A percentile compares a stretch with the other conserved stretches of the same genome.
Conservation (phyloP, 2,888 invertebrate genomes). For the Polydrusus cervinus region DNA sequence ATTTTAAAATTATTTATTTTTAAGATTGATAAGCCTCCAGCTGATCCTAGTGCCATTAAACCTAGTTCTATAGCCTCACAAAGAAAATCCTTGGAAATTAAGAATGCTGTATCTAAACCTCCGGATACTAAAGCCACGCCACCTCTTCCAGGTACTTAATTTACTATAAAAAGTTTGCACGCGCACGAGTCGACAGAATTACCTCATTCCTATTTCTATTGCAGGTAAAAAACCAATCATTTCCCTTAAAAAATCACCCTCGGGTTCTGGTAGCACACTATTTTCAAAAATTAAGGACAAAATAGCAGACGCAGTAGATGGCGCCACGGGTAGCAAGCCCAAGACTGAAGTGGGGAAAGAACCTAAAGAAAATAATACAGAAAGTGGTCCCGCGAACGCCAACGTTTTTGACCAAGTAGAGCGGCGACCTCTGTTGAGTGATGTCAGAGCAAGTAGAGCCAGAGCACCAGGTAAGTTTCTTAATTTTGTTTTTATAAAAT, state of each 20-base stretch:
- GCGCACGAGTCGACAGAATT: too few species aligned
- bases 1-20: not conserved
- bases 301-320: conserved; percentile 71
- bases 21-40: conserved; percentile 33
- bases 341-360: conserved; percentile 61
- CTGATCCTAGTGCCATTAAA: conserved; percentile 58
- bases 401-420: conserved; percentile 80
- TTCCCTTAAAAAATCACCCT: conserved; percentile 79
- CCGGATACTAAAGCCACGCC: conserved; percentile 67
- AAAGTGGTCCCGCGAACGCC: conserved; percentile 60
- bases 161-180: too few species aligned
- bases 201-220: conserved; percentile 54
- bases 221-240: conserved; percentile 78
- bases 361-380: conserved; percentile 56
- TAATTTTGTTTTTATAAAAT: not conserved
- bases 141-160: conserved; percentile 72
- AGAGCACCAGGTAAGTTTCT: conserved; percentile 74
- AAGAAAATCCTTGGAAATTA: conserved; percentile 72
- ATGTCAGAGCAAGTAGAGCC: conserved; percentile 79
- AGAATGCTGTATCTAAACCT: conserved; percentile 64
- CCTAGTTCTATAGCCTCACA: conserved; percentile 70
- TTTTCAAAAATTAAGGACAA: conserved; percentile 61
- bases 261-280: conserved; percentile 69
- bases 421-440: conserved; percentile 76
- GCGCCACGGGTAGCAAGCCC: conserved; percentile 71